Base-by-base conservation (phyloP, 1,140 invertebrate species). In the Mactra quadrangularis region DNA sequence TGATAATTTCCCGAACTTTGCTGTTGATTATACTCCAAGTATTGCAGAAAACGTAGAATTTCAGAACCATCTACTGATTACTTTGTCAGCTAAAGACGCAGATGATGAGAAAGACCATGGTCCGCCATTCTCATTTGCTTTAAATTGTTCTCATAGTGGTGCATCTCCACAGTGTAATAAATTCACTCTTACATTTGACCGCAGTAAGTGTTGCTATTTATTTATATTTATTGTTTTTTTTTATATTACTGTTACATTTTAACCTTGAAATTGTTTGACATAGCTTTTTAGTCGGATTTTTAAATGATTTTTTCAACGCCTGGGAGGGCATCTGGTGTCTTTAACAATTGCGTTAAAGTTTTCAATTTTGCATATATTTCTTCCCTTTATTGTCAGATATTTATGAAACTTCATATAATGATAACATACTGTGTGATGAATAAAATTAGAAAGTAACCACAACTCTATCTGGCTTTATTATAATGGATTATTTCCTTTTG, bases 21-120 rank as follows among this genome's bases (percentile, higher is more conserved):
- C 97, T 1, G 96, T 98, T 91, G 97, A 98, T 90, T 99, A 99
- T 91, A 94, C 97, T 60, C 97, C 98, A 0, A 97, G 98, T 13
- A 94, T 27, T 15, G 29, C 27, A 17, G 98, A 99, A 92, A 97
- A 98, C 92, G 95, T 96, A 50, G n/a, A 53, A 33, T 81, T 62
- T 33, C 1, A 71, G 11, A 22, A 52, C 15, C n/a, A 96, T 82
- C 97, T 97, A 93, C 60, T 89, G 17, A 96, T 98, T 2, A 97
- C 98, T 94, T 96, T 99, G 78, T 94, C 98, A 68, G 98, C 98
- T 0, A 98, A 97, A 0, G 98, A 99, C 92, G 68, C 64, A 17
- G 92, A 93, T 57, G 66, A 57, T 15, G 50, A 50, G 0, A 79
- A 68, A 85, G 99, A 99, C 90, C n/a, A n/a, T n/a, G 98, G 98